Conservation (phyloP, 2,797 vertebrate species). For the Xiphophorus birchmanni region DNA sequence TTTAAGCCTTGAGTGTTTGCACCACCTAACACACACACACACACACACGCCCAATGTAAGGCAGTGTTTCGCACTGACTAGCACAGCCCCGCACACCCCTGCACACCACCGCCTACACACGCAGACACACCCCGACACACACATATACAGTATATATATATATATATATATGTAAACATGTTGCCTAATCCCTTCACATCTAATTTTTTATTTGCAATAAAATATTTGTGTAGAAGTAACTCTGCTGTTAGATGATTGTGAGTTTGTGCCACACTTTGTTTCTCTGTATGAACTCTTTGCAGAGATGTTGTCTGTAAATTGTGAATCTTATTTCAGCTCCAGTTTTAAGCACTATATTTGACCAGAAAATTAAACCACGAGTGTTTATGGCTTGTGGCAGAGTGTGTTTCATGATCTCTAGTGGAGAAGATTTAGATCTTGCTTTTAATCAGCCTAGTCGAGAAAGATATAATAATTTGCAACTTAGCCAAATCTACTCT, state of each 20-base stretch:
- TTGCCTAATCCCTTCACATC: background rate
- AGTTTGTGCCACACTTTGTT: slow-evolving; percentile 1
- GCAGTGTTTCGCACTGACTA: too few relatives aligned
- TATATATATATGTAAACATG: too few relatives aligned
- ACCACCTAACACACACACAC: background rate
- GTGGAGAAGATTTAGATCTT: slow-evolving; percentile 21
- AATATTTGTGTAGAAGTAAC: slow-evolving; percentile 4
- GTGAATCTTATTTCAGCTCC: slow-evolving; percentile 9
- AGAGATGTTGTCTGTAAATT: slow-evolving; percentile 12
- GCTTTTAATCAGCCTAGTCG: slow-evolving; percentile 29
- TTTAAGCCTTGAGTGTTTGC: background rate
- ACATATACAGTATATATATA: too few relatives aligned
- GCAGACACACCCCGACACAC: too few relatives aligned
- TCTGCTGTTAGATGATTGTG: background rate
- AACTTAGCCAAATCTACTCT: slow-evolving; percentile 16
- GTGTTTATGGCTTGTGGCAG: slow-evolving; percentile 18
- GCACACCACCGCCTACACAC: too few relatives aligned
- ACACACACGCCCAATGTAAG: too few relatives aligned
- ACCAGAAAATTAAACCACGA: slow-evolving; percentile 1
- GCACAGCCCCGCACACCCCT: too few relatives aligned
- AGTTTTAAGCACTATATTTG: slow-evolving; percentile 13
- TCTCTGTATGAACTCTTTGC: background rate
- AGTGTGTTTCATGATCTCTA: slow-evolving; percentile 35
- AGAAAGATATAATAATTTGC: slow-evolving; percentile 27
- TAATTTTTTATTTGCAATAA: background rate